These are phyloP conservation scores for Siniperca chuatsi DNA, from an alignment of 2,113 vertebrate genomes.

Conservation along the genomic window DNA sequence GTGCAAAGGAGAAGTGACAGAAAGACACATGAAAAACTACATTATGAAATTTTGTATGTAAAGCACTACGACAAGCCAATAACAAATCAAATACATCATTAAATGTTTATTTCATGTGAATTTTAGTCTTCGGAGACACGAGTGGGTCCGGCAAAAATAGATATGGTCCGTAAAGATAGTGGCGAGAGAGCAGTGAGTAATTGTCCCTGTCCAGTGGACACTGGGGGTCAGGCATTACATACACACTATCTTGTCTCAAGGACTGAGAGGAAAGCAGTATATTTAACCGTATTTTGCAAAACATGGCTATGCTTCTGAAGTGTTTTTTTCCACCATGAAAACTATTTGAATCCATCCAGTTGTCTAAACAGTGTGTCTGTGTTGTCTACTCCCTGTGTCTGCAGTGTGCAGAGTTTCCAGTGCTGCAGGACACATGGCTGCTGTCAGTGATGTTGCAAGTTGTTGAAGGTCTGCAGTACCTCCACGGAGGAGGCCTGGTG, in stretches of 20 bases:
- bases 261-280: too few relatives aligned
- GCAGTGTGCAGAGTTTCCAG: constrained; percentile 61
- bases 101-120: too few relatives aligned
- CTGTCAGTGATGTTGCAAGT: constrained; percentile 81
- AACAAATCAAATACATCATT: too few relatives aligned
- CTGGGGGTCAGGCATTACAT: too few relatives aligned
- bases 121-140: background rate
- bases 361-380: too few relatives aligned
- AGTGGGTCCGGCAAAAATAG: too few relatives aligned
- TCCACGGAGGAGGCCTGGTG: constrained; percentile 74
- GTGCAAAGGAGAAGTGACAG: background rate
- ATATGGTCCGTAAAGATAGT: too few relatives aligned
- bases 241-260: too few relatives aligned
- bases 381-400: background rate
- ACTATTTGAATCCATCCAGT: too few relatives aligned
- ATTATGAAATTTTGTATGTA: background rate
- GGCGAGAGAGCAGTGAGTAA: background rate
- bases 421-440: constrained; percentile 44
- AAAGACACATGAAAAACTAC: background rate
- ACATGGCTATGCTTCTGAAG: too few relatives aligned
- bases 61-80: background rate
- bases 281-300: too few relatives aligned
- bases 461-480: constrained; percentile 81
- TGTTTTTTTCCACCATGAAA: too few relatives aligned
- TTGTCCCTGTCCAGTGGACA: background rate